Conservation (phyloP, 2,797 vertebrate species). For the Brachymystax lenok region DNA sequence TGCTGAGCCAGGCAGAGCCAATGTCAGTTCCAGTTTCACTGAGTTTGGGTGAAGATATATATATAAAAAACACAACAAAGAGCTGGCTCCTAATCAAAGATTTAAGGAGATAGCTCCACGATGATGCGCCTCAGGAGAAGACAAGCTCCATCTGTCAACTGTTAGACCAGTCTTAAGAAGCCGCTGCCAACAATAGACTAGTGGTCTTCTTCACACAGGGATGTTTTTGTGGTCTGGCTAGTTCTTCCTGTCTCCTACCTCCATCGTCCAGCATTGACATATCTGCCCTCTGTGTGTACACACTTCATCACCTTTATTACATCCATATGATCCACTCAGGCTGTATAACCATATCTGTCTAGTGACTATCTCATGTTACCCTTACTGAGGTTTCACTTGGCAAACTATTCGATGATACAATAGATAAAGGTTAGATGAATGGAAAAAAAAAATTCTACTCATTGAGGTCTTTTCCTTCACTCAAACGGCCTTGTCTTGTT, state of each 20-base stretch:
- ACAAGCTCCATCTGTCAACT: slow-evolving; percentile 55
- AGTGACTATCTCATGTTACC: slow-evolving; percentile 3
- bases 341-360: slow-evolving; percentile 13
- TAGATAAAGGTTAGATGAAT: not conserved
- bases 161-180: slow-evolving; percentile 46
- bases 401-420: not conserved
- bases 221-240: slow-evolving; percentile 57
- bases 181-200: slow-evolving; percentile 44
- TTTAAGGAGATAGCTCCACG: slow-evolving; percentile 15
- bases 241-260: slow-evolving; percentile 51
- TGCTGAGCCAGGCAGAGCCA: slow-evolving; percentile 14
- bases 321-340: slow-evolving; percentile 41
- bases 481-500: slow-evolving; percentile 11
- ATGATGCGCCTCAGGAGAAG: slow-evolving; percentile 30
- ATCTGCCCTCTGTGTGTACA: slow-evolving; percentile 48
- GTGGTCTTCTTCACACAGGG: slow-evolving; percentile 58
- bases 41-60: slow-evolving; percentile 27
- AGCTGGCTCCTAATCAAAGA: slow-evolving; percentile 22
- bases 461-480: not conserved
- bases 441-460: not conserved
- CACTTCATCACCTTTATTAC: slow-evolving; percentile 58
- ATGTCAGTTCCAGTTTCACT: slow-evolving; percentile 22
- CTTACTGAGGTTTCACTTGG: not conserved
- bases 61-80: slow-evolving; percentile 24
- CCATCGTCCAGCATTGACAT: slow-evolving; percentile 48